Evolutionary conservation across 2,888 invertebrate genomes (phyloP).

Genomic region (Timandra comae): DNA sequence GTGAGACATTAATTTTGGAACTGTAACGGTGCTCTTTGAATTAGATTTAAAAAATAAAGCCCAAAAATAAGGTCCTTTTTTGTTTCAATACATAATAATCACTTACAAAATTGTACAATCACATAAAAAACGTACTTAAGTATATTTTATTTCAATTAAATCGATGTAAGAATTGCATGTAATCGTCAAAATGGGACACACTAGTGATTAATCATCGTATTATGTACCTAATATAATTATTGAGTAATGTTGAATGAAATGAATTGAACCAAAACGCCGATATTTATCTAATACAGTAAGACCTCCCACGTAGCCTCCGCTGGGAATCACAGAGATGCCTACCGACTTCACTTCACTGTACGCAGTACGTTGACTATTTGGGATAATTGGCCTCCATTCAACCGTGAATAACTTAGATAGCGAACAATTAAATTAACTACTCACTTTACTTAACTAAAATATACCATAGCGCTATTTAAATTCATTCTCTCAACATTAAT

Average conservation of each 20-base stretch:
- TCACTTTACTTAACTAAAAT: slow-evolving; percentile 13
- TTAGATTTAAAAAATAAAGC: too few relatives aligned
- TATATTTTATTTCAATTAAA: too few relatives aligned
- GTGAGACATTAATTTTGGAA: slow-evolving; percentile 13
- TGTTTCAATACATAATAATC: too few relatives aligned
- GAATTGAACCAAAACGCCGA: slow-evolving; percentile 15
- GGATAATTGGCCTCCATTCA: slow-evolving; percentile 40
- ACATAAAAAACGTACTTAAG: too few relatives aligned
- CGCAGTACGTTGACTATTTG: slow-evolving; percentile 30
- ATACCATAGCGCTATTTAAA: slow-evolving; percentile 2
- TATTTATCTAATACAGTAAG: slow-evolving; percentile 23
- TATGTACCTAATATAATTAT: too few relatives aligned
- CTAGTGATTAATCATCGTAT: too few relatives aligned
- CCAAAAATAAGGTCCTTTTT: too few relatives aligned
- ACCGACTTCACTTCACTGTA: slow-evolving; percentile 6
- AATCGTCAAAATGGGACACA: too few relatives aligned
- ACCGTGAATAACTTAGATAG: slow-evolving; percentile 30
- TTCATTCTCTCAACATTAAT: background rate
- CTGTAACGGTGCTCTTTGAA: slow-evolving; percentile 4
- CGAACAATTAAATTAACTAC: slow-evolving; percentile 19
- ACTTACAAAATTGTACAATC: too few relatives aligned
- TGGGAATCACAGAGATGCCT: slow-evolving; percentile 17
- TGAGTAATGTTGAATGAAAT: too few relatives aligned
- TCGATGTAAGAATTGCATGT: too few relatives aligned
- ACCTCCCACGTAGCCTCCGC: slow-evolving; percentile 46